Percentiles rank a stretch among this genome's conserved stretches.
These are phyloP conservation scores for Andrena bucephala DNA, from an alignment of 2,888 invertebrate species.

Conservation along the genomic window DNA sequence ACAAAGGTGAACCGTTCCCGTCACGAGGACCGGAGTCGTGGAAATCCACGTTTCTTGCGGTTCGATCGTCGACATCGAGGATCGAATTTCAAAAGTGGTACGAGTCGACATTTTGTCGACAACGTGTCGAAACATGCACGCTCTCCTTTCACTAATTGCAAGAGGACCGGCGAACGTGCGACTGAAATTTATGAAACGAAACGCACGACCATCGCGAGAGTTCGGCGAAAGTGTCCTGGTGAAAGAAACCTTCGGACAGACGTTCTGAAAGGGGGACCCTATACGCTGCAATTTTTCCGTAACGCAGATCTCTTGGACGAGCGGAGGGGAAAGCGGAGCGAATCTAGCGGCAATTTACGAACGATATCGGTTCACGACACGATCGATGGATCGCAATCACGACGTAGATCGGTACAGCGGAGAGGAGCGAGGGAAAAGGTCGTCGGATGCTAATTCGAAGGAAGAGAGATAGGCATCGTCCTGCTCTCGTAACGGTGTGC, in stretches of 20 bases:
- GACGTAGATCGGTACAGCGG: conserved; percentile 27
- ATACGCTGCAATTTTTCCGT: background rate
- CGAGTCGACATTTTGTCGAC: conserved; percentile 58
- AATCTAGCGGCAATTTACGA: conserved; percentile 43
- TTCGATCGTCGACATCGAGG: background rate
- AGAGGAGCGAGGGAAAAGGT: conserved; percentile 64
- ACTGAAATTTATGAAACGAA: conserved; percentile 67
- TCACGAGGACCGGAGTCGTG: background rate
- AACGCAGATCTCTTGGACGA: no score
- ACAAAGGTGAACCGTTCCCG: background rate
- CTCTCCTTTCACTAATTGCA: conserved; percentile 72
- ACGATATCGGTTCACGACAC: conserved; percentile 54
- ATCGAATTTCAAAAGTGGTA: conserved; percentile 6
- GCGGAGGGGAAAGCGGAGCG: conserved; percentile 50
- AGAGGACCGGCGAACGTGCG: conserved; percentile 58
- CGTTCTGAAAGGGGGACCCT: conserved; percentile 68
- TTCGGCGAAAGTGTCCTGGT: conserved; percentile 60
- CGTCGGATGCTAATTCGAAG: conserved; percentile 68
- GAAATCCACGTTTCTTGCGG: background rate
- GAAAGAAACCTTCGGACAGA: conserved; percentile 59
- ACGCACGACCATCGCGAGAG: conserved; percentile 28
- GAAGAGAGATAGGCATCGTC: conserved; percentile 48
- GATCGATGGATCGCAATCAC: conserved; percentile 58
- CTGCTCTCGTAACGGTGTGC: conserved; percentile 49
- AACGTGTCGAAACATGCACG: conserved; percentile 64